Conservation (phyloP, 1,140 invertebrate species). For the Bombus turneri region DNA sequence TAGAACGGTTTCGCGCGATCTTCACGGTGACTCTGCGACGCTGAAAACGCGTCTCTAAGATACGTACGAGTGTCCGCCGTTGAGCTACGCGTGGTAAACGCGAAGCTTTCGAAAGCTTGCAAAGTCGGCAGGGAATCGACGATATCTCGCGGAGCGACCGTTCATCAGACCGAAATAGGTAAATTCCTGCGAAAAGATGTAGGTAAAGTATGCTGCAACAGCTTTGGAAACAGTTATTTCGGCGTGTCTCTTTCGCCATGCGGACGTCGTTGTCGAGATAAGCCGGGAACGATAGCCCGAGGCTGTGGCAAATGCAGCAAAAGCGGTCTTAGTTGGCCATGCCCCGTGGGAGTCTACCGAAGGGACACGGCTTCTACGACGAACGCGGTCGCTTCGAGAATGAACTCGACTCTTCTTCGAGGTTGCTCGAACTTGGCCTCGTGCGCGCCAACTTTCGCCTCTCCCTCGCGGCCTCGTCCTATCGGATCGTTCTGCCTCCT, state of each 20-base stretch:
- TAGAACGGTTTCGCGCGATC: neutral
- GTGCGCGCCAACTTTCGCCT: neutral
- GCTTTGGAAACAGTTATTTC: slow-evolving; percentile 2
- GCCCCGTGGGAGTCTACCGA: slow-evolving; percentile 8
- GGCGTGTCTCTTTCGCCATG: slow-evolving; percentile 10
- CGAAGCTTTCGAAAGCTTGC: too few relatives aligned
- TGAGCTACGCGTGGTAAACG: too few relatives aligned
- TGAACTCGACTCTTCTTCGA: slow-evolving; percentile 15
- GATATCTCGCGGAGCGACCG: neutral
- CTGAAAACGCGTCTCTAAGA: too few relatives aligned
- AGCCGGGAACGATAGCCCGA: slow-evolving; percentile 10
- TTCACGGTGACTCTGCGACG: too few relatives aligned
- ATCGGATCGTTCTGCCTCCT: neutral
- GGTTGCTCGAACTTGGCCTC: slow-evolving; percentile 16
- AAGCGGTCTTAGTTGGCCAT: slow-evolving; percentile 25
- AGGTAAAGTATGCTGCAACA: neutral
- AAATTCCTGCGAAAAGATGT: slow-evolving; percentile 7
- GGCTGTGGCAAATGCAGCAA: slow-evolving; percentile 21
- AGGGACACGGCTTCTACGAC: neutral
- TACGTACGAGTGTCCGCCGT: too few relatives aligned
- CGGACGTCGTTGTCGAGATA: slow-evolving; percentile 25
- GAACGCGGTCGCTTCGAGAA: slow-evolving; percentile 21
- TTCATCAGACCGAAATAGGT: neutral
- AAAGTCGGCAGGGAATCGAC: neutral
- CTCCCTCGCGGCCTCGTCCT: slow-evolving; percentile 3